These are phyloP conservation scores for Cladorhizidae sp. DNA, from an alignment of 37 sponge, comb jelly and placozoan species.

Conservation along the genomic window DNA sequence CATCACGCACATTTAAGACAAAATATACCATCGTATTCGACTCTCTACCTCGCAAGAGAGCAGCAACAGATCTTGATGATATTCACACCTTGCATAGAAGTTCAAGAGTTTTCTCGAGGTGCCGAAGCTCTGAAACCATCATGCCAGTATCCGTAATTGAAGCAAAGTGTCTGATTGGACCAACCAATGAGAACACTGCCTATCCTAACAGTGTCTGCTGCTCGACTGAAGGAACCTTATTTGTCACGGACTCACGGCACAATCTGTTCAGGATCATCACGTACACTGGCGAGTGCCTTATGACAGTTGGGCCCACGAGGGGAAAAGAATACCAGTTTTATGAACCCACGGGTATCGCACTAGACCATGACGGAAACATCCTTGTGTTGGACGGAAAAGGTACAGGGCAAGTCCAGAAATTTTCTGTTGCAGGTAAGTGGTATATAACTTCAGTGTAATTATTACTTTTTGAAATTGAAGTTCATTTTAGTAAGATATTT, in stretches of 20 bases:
- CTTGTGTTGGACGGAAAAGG: conserved; percentile 14
- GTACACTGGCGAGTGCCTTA: conserved; percentile 33
- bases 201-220: conserved; percentile 36
- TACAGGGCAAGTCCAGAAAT: conserved; percentile 30
- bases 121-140: neutral
- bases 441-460: neutral
- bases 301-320: conserved; percentile 23
- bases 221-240: conserved; percentile 4
- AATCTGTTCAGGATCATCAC: conserved; percentile 28
- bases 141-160: conserved; percentile 9
- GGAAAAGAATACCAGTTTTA: conserved; percentile 18
- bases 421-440: conserved; percentile 25
- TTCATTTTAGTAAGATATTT: neutral
- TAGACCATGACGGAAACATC: conserved; percentile 24
- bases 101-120: no score
- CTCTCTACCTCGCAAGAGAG: no score
- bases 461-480: no score
- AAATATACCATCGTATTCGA: no score
- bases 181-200: neutral
- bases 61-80: no score
- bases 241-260: conserved; percentile 26
- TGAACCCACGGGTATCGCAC: conserved; percentile 41
- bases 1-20: no score
- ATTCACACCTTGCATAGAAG: no score
- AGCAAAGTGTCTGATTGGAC: conserved; percentile 11